Conservation (phyloP, 2,113 vertebrate genomes). For the Lagopus leucura region DNA sequence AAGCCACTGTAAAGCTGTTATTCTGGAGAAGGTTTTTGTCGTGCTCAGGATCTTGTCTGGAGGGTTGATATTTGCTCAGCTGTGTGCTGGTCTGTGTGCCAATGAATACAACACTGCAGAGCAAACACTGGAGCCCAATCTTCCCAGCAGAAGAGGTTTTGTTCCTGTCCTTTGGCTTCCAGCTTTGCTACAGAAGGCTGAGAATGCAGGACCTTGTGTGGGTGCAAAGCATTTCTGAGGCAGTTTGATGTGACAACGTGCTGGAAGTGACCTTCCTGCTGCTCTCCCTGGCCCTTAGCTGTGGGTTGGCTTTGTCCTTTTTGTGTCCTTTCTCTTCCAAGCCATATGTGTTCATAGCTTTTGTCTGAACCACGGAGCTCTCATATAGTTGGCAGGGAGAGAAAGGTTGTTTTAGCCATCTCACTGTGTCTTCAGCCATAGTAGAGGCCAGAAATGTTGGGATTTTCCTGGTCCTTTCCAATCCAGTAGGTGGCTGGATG, state of each 20-base stretch:
- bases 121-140: background rate
- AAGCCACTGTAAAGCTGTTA: background rate
- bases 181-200: background rate
- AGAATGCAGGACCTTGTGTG: background rate
- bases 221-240: background rate
- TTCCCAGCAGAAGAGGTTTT: constrained; percentile 4
- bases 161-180: background rate
- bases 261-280: background rate
- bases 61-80: constrained; percentile 13
- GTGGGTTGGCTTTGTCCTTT: background rate
- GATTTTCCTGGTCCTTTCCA: background rate
- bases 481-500: background rate
- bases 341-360: background rate
- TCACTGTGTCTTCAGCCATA: accelerated
- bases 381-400: background rate
- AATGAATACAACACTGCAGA: background rate
- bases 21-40: constrained; percentile 11
- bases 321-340: background rate
- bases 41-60: background rate
- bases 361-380: accelerated
- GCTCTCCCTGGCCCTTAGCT: background rate
- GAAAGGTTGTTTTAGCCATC: background rate
- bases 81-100: background rate
- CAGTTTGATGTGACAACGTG: background rate
- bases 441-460: background rate